Evolutionary conservation across 1,140 invertebrate genomes (phyloP).

Genomic region (Drosophila ambigua): DNA sequence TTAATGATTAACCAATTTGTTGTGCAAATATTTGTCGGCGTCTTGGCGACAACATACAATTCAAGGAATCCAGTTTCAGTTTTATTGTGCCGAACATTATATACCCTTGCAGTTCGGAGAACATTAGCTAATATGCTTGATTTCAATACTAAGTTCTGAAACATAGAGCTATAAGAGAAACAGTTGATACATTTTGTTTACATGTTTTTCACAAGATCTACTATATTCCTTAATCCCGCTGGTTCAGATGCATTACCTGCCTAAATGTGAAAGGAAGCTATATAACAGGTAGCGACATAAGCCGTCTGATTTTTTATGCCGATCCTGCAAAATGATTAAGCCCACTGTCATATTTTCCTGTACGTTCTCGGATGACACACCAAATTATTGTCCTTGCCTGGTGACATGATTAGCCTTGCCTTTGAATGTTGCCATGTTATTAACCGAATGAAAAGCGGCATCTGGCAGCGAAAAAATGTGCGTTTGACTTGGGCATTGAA

Average conservation of each 20-base stretch:
- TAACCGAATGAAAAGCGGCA: slow-evolving; percentile 54
- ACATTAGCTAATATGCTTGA: no score
- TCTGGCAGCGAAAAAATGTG: slow-evolving; percentile 35
- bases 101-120: no score
- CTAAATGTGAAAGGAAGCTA: not conserved
- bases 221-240: no score
- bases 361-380: slow-evolving; percentile 20
- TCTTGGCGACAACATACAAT: slow-evolving; percentile 44
- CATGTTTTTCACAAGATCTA: no score
- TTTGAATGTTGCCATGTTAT: slow-evolving; percentile 62
- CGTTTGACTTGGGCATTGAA: slow-evolving; percentile 54
- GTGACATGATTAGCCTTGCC: slow-evolving; percentile 46
- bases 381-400: slow-evolving; percentile 63
- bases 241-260: no score
- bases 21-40: slow-evolving; percentile 64
- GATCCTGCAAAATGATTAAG: no score
- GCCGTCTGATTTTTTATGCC: no score
- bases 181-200: no score
- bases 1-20: slow-evolving; percentile 37
- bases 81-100: no score
- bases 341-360: slow-evolving; percentile 10
- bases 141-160: no score
- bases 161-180: no score
- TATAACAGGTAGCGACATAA: not conserved
- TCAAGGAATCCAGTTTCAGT: no score